Percentiles rank a stretch among this genome's conserved stretches.
Evolutionary conservation across 2,888 invertebrate species (phyloP).

Genomic region (Synergus japonicus): DNA sequence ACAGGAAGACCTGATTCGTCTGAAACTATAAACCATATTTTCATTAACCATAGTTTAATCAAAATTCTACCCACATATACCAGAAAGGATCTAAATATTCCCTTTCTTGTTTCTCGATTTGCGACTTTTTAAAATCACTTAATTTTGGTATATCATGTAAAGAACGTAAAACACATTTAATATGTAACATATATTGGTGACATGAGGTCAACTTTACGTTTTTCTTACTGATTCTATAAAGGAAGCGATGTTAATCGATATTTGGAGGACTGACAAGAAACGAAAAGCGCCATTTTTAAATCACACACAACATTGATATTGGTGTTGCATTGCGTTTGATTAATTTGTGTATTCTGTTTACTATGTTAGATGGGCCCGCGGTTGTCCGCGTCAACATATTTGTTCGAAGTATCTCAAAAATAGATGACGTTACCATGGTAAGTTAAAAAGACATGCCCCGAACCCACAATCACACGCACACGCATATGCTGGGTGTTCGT

Average conservation of each 20-base stretch:
- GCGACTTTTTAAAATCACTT: not conserved
- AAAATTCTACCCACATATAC: not conserved
- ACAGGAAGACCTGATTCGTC: not conserved
- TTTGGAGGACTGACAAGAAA: conserved; percentile 30
- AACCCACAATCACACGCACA: conserved; percentile 68
- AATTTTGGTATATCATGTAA: not conserved
- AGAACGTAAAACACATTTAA: not conserved
- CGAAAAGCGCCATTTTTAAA: conserved; percentile 45
- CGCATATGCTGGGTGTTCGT: conserved; percentile 66
- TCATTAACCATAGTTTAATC: not conserved
- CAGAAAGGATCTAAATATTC: not conserved
- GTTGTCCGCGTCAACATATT: conserved; percentile 98
- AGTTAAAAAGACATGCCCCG: conserved; percentile 79
- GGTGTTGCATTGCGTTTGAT: conserved; percentile 66
- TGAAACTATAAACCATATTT: not conserved
- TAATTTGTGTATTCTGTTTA: conserved; percentile 76
- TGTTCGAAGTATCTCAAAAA: conserved; percentile 99
- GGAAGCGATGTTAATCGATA: not conserved
- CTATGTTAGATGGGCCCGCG: conserved; percentile 92
- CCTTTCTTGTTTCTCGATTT: not conserved
- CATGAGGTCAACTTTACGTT: not conserved
- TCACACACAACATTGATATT: conserved; percentile 53
- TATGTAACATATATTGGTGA: not conserved
- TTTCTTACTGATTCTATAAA: not conserved
- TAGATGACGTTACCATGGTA: conserved; percentile 99